Conservation (phyloP, 2,113 vertebrate species). For the Pachyramphus minor region DNA sequence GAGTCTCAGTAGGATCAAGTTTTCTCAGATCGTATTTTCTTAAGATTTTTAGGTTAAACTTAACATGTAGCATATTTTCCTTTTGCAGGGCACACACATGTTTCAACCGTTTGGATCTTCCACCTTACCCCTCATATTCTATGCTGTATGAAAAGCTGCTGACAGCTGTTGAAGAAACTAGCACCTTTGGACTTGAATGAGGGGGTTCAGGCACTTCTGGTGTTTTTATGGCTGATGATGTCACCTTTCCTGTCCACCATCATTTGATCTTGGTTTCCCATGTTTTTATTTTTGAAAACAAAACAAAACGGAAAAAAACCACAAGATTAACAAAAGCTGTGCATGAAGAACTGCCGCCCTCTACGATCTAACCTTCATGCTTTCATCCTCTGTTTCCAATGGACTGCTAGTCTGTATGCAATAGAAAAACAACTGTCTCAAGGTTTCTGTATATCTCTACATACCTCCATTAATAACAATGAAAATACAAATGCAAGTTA, state of each 20-base stretch:
- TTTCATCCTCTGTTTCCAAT: constrained; percentile 74
- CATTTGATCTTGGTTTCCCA: constrained; percentile 72
- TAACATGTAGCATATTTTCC: not conserved
- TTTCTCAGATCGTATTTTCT: not conserved
- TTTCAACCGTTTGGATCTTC: constrained; percentile 97
- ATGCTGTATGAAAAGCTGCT: constrained; percentile 95
- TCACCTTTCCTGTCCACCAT: constrained; percentile 61
- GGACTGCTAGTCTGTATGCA: constrained; percentile 82
- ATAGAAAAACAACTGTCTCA: constrained; percentile 77
- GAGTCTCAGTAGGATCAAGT: not conserved
- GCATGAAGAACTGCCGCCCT: constrained; percentile 81
- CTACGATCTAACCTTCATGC: constrained; percentile 75
- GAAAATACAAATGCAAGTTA: constrained; percentile 77
- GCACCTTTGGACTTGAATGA: constrained; percentile 98
- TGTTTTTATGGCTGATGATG: constrained; percentile 65
- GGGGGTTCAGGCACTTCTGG: constrained; percentile 36
- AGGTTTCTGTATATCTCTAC: constrained; percentile 79
- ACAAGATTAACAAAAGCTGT: constrained; percentile 74
- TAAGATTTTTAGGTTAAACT: not conserved
- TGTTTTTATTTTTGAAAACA: constrained; percentile 74
- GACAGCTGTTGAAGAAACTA: constrained; percentile 97
- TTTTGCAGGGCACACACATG: constrained; percentile 91
- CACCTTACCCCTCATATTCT: constrained; percentile 93
- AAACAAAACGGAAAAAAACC: constrained; percentile 28
- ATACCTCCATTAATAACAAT: constrained; percentile 80